Base-by-base conservation (phyloP, 2,113 vertebrate species). In the Numida meleagris region DNA sequence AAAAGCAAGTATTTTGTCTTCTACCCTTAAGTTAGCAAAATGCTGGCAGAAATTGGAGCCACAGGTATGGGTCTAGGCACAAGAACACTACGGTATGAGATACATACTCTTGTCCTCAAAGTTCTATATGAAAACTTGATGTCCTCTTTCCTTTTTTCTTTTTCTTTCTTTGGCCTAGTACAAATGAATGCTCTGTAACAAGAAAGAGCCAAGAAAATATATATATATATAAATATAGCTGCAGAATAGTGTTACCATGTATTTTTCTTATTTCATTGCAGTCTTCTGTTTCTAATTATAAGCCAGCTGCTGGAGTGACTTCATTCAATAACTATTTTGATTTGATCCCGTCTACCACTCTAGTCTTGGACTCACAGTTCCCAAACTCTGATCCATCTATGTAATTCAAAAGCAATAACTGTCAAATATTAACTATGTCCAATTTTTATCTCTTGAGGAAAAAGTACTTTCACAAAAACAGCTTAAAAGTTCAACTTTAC, bases 261-360 rank as follows among this genome's bases (percentile, higher is more conserved):
- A 74, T 95, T 96, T 96, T 93, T 88, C 87, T 95, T 93, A 58
- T 83, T 91, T 95, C 70, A 66, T 43, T 85, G 67, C 75, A 71
- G 71, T 90, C 50, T 14, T 94, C 93, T 93, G 94, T 89, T 96
- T 96, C 94, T 93, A 96, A 96, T 95, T 97, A 96, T 95, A 95
- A 94, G 74, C 77, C 90, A 87, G 86, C 50, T 93, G 96, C 90
- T 89, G 87, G 90, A 95, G 71, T 96, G 90, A 96, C 86, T 93
- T 96, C 93, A 96, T 93, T 84, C 90, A 72, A 33, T 55, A 96
- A 81, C 70, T 67, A 96, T 96, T 96, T 95, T 88, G 73, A 93
- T 94, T 93, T 94, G 75, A 89, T 87, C 72, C 91, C 40, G 36
- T 93, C 82, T 86, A 34, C 89, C 31, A 45, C 67, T 45, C 63